Evolutionary conservation across 2,797 vertebrate species (phyloP).

Genomic region (Margarornis squamiger): DNA sequence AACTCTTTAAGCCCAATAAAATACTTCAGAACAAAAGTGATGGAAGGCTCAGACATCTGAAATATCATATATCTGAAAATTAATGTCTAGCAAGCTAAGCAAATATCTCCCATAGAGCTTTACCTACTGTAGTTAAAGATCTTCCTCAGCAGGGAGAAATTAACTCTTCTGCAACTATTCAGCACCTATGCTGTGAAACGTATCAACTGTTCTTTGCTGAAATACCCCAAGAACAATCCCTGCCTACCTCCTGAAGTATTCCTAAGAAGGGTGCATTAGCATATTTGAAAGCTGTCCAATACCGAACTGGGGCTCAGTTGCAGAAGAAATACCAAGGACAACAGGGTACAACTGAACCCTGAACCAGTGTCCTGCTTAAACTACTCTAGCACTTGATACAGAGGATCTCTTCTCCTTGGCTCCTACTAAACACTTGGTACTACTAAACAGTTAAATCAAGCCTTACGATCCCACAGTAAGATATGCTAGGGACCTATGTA

Average conservation of each 20-base stretch:
- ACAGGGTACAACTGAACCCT: neutral
- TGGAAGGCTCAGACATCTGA: neutral
- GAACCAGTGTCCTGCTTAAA: neutral
- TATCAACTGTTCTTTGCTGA: neutral
- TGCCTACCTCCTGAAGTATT: neutral
- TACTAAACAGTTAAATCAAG: neutral
- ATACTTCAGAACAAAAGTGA: neutral
- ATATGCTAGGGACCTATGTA: rapidly evolving
- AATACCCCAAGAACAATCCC: neutral
- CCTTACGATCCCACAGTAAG: neutral
- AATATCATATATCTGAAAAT: neutral
- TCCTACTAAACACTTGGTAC: neutral
- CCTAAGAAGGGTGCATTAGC: neutral
- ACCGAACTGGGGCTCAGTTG: neutral
- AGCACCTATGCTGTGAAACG: neutral
- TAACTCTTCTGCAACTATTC: neutral
- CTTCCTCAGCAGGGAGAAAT: neutral
- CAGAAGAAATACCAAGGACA: neutral
- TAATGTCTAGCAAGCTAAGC: neutral
- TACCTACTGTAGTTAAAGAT: neutral
- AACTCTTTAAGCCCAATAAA: neutral
- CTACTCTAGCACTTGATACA: neutral
- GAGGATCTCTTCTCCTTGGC: neutral
- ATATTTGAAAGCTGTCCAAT: neutral
- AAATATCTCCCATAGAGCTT: neutral